A percentile compares a stretch with the other conserved stretches of the same genome.
Evolutionary conservation across 2,888 invertebrate species (phyloP).

Genomic region (Piscicola geometra): DNA sequence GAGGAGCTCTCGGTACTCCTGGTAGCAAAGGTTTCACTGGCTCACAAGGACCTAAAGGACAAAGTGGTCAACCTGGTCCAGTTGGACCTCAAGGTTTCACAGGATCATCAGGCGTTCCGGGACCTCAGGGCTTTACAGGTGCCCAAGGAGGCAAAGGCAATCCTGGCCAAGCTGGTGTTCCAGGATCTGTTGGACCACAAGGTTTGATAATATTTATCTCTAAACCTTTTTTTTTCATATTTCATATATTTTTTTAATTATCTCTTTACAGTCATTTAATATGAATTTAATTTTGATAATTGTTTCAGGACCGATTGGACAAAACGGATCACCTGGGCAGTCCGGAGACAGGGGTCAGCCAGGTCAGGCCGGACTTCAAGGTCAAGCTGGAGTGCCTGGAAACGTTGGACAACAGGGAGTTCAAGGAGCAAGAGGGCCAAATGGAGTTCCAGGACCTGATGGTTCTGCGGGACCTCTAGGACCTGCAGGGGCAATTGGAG

Average conservation of each 20-base stretch:
- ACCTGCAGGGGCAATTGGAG: constrained; percentile 39
- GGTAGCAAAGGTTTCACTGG: constrained; percentile 36
- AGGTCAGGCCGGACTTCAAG: constrained; percentile 36
- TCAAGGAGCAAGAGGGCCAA: constrained; percentile 43
- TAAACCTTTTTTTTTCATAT: no score
- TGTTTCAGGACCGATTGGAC: constrained; percentile 33
- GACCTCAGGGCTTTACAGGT: constrained; percentile 32
- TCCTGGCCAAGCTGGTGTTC: constrained; percentile 35
- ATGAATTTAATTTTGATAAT: no score
- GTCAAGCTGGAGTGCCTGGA: constrained; percentile 36
- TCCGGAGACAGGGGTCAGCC: constrained; percentile 36
- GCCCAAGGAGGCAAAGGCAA: constrained; percentile 38
- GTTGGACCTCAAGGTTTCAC: constrained; percentile 21
- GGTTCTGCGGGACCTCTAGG: constrained; percentile 38
- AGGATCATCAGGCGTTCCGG: constrained; percentile 36
- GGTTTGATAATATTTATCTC: no score
- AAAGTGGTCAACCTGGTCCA: constrained; percentile 28
- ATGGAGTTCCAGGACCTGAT: constrained; percentile 28
- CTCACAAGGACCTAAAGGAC: constrained; percentile 26
- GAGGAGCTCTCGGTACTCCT: constrained; percentile 36
- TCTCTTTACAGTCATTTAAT: no score
- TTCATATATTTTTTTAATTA: no score
- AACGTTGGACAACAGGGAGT: constrained; percentile 45
- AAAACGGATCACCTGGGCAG: constrained; percentile 31
- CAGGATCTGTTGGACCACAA: constrained; percentile 35